A percentile compares a stretch with the other conserved stretches of the same genome.
These are phyloP conservation scores for Discoglossus pictus DNA, from an alignment of 2,797 vertebrate genomes.

Conservation along the genomic window DNA sequence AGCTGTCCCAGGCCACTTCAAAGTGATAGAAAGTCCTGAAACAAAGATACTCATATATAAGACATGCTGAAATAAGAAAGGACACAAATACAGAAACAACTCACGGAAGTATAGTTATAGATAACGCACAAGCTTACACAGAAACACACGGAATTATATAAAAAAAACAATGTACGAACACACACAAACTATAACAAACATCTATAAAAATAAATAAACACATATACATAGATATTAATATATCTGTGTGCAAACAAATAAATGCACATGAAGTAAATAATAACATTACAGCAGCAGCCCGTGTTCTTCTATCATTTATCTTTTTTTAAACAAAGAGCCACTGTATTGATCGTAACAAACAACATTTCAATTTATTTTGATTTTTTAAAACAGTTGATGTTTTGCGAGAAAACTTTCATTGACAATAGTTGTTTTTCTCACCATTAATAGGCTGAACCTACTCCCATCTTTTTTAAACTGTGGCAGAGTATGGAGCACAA, in stretches of 20 bases:
- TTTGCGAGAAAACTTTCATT: too few species aligned
- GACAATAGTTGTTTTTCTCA: too few species aligned
- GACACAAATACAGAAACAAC: background rate
- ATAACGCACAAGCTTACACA: background rate
- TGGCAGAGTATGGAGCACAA: too few species aligned
- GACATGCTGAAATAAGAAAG: background rate
- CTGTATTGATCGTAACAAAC: too few species aligned
- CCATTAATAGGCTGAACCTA: too few species aligned
- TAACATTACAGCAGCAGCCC: background rate
- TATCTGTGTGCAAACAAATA: background rate
- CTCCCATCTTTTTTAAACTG: too few species aligned
- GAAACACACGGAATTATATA: background rate
- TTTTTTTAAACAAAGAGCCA: too few species aligned
- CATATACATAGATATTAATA: background rate
- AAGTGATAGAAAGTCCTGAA: slow-evolving; percentile 93
- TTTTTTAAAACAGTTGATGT: too few species aligned
- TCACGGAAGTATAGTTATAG: slow-evolving; percentile 2
- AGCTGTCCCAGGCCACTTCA: slow-evolving; percentile 95
- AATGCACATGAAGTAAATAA: background rate
- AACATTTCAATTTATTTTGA: too few species aligned
- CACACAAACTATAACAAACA: background rate
- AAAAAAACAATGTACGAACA: slow-evolving; percentile 49
- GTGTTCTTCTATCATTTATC: background rate
- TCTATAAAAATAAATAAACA: background rate
- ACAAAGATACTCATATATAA: background rate